Percentiles rank a stretch among this genome's conserved stretches.
Evolutionary conservation across 2,888 invertebrate genomes (phyloP).

Genomic region (Trisateles emortualis): DNA sequence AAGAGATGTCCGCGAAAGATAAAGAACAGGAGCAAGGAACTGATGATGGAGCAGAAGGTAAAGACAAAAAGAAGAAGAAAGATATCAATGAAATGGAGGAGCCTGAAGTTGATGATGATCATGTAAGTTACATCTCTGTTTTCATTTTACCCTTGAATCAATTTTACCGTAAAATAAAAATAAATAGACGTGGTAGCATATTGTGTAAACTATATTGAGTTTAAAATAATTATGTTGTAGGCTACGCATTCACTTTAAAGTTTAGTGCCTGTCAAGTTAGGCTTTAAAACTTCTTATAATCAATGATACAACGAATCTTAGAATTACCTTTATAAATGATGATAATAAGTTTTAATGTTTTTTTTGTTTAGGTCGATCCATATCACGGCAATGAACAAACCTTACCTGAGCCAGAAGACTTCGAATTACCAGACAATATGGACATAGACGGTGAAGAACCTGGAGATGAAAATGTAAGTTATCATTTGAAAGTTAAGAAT

Average conservation of each 20-base stretch:
- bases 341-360: neutral
- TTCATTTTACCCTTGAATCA: no score
- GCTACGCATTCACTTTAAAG: no score
- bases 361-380: slow-evolving; percentile 87
- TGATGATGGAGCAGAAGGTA: slow-evolving; percentile 84
- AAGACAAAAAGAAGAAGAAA: slow-evolving; percentile 87
- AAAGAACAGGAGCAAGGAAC: slow-evolving; percentile 87
- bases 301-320: no score
- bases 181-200: no score
- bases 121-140: slow-evolving; percentile 84
- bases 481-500: neutral
- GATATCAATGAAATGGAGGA: slow-evolving; percentile 95
- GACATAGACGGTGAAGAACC: slow-evolving; percentile 91
- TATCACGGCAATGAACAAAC: slow-evolving; percentile 93
- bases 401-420: slow-evolving; percentile 93
- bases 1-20: slow-evolving; percentile 92
- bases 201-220: no score
- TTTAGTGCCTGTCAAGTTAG: no score
- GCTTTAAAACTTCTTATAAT: no score
- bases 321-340: no score
- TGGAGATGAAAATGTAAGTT: slow-evolving; percentile 80
- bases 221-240: no score
- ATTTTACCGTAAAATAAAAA: no score
- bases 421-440: slow-evolving; percentile 95
- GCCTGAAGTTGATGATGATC: slow-evolving; percentile 92